phyloP scores from a whole-genome alignment of 53 echinoderm and acorn worm genomes.

The Stichopus horrens region DNA sequence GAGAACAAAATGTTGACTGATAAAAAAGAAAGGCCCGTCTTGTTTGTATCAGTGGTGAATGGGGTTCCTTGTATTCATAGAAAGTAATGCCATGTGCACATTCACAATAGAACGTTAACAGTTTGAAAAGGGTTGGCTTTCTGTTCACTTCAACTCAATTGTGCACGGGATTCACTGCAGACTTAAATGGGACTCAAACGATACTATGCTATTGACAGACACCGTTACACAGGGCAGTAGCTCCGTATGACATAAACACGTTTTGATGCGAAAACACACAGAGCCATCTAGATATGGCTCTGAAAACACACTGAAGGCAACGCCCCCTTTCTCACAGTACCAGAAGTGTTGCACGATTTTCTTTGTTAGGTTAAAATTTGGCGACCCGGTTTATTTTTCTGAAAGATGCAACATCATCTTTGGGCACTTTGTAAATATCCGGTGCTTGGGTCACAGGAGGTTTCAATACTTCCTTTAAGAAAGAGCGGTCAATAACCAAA shows the following conservation, averaged over 20 bases:
- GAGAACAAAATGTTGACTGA: no score
- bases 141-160: background rate
- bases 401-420: no score
- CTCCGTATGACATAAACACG: no score
- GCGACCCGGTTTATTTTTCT: no score
- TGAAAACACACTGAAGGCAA: background rate
- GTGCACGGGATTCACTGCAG: background rate
- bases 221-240: background rate
- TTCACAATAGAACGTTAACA: background rate
- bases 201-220: background rate
- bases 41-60: background rate
- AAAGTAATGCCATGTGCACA: slow-evolving; percentile 28
- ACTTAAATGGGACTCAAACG: background rate
- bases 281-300: background rate
- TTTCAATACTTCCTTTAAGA: background rate
- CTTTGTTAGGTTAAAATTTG: no score
- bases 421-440: background rate
- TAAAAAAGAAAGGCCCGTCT: background rate
- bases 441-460: background rate
- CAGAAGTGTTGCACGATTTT: no score
- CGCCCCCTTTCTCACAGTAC: slow-evolving; percentile 1
- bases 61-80: background rate
- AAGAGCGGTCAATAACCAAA: no score
- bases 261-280: background rate
- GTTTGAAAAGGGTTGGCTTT: background rate